Base-by-base conservation (phyloP, 2,888 invertebrate species). In the Parthenolecanium corni region DNA sequence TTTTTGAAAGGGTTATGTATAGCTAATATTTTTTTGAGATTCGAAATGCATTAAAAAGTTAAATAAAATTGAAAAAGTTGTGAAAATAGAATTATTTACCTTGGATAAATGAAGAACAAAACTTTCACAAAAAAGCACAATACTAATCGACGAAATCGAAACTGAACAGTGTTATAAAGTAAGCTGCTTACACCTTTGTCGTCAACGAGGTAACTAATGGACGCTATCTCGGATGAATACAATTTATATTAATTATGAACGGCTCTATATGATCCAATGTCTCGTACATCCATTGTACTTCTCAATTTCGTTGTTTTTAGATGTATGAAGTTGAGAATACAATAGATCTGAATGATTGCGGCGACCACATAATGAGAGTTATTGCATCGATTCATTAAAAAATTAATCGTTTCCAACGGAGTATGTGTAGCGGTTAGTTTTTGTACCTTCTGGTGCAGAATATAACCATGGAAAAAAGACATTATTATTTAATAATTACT, bases 401-500 rank as follows among this genome's bases (percentile, higher is more conserved):
- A 54, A 54, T 54, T 54, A 54, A 54, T 54, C 38, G 42, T 42
- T 40, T 42, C 54, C 38, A 54, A 54, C 54, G 1, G 54, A 23
- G 54, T 40, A 54, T 54, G 42, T 54, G 54, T 54, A 54, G 54
- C 54, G 54, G 42, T 42, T 54, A 21, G 40, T 40, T 42, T 54
- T 54, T 54, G 42, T 40, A 42, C 21, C 54, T 54, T 54, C n/a
- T n/a, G n/a, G n/a, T n/a, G n/a, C n/a, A n/a, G n/a, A n/a, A n/a
- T n/a, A n/a, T n/a, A n/a, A n/a, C n/a, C n/a, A n/a, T n/a, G n/a
- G 31, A 31, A 31, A 31, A 31, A 31, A 31, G 5, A 31, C 9
- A 31, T 54, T 54, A 54, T 54, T 54, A 54, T 40, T 40, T 54
- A 54, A 54, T 54, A 54, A 40, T 54, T 54, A 54, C 54, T 54